Percentiles rank a stretch among this genome's conserved stretches.
phyloP scores from a whole-genome alignment of 2,797 vertebrate genomes.

The Brachyrhaphis roseni region DNA sequence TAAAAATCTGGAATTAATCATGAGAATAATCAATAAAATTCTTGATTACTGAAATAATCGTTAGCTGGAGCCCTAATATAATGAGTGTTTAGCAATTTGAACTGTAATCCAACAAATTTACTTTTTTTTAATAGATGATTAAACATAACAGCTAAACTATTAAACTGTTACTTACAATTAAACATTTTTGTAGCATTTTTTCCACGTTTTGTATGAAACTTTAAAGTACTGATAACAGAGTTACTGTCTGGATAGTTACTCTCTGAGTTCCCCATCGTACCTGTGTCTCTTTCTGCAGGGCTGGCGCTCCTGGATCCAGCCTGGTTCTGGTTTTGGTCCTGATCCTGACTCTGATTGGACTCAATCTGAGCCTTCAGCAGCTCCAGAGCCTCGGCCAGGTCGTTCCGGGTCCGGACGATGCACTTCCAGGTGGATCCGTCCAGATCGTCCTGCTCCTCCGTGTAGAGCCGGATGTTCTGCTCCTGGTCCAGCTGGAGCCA shows the following conservation, averaged over 20 bases:
- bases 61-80: no score
- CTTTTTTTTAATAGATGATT: neutral
- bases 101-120: neutral
- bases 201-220: neutral
- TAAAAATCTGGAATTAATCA: no score
- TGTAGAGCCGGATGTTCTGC: conserved; percentile 94
- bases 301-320: conserved; percentile 74
- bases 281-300: conserved; percentile 65
- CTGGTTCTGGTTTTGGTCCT: conserved; percentile 67
- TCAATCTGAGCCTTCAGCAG: conserved; percentile 93
- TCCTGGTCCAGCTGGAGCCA: conserved; percentile 98
- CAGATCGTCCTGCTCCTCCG: conserved; percentile 96
- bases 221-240: neutral
- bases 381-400: conserved; percentile 93
- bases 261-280: conserved; percentile 15
- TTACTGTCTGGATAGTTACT: neutral
- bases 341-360: conserved; percentile 78
- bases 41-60: no score
- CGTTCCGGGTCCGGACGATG: conserved; percentile 94
- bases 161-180: neutral
- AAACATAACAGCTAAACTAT: neutral
- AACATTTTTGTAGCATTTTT: neutral
- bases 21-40: no score
- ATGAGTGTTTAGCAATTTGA: neutral
- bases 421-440: conserved; percentile 96